Evolutionary conservation across 2,888 invertebrate species (phyloP).

Genomic region (Morinoia aosen): DNA sequence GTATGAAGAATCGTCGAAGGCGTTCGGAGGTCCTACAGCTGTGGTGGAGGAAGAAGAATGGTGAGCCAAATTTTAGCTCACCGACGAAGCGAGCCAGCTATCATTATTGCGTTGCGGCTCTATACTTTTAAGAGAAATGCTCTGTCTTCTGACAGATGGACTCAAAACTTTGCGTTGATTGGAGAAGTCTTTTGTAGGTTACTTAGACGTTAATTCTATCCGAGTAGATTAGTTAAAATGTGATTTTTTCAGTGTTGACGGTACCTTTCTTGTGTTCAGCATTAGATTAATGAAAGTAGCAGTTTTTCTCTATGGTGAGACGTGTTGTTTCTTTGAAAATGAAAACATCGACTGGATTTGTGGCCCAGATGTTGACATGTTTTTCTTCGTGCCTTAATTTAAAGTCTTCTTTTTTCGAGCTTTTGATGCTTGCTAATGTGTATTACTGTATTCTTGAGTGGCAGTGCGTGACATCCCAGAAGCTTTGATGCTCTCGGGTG

Average conservation of each 20-base stretch:
- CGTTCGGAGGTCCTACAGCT: constrained; percentile 16
- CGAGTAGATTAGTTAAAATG: background rate
- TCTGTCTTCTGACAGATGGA: background rate
- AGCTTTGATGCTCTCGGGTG: background rate
- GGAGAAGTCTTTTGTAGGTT: background rate
- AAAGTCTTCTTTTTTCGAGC: background rate
- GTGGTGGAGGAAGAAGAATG: constrained; percentile 29
- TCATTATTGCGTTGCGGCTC: background rate
- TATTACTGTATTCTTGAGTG: background rate
- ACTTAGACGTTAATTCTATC: background rate
- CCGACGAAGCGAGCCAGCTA: background rate
- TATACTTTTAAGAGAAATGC: background rate
- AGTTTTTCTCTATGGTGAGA: background rate
- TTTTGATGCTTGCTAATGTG: background rate
- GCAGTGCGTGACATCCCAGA: background rate
- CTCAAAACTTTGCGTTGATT: background rate
- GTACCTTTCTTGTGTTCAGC: background rate
- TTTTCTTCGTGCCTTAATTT: background rate
- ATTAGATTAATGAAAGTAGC: background rate
- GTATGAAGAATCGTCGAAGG: background rate
- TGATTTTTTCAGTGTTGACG: background rate
- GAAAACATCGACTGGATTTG: background rate
- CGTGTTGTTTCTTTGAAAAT: background rate
- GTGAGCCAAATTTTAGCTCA: background rate
- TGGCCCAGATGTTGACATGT: background rate